These are phyloP conservation scores for Kryptolebias marmoratus DNA, from an alignment of 2,113 vertebrate genomes.

Conservation along the genomic window DNA sequence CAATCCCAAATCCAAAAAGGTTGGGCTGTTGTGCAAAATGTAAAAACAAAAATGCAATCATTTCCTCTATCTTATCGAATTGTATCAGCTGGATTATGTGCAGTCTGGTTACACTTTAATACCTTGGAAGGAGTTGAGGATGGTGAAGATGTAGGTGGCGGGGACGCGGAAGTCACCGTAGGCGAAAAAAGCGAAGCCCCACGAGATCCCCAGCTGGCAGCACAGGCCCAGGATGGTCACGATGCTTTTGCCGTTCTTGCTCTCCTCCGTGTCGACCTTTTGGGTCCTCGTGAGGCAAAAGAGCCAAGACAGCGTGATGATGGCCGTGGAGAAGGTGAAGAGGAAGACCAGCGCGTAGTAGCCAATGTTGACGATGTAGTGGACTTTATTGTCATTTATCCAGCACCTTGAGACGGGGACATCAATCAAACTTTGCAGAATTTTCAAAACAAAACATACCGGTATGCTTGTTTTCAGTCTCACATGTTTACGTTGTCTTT, in stretches of 20 bases:
- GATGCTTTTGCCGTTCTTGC: background rate
- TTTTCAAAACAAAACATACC: background rate
- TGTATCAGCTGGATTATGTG: background rate
- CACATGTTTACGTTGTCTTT: conserved; percentile 56
- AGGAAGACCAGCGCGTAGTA: conserved; percentile 75
- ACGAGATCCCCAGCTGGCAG: conserved; percentile 72
- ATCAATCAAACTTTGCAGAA: background rate
- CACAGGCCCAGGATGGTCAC: conserved; percentile 69
- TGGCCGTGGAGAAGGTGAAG: conserved; percentile 69
- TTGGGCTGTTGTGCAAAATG: too few relatives aligned
- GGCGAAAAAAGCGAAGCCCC: conserved; percentile 78
- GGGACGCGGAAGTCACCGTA: conserved; percentile 59
- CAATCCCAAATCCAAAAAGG: too few relatives aligned
- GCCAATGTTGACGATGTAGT: conserved; percentile 74
- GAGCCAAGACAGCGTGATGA: conserved; percentile 67
- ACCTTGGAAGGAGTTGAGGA: conserved; percentile 81
- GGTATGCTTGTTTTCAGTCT: conserved; percentile 15
- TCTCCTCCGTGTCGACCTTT: rapidly evolving
- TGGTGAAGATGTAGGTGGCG: conserved; percentile 74
- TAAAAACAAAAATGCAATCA: too few relatives aligned
- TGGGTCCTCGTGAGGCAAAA: conserved; percentile 21
- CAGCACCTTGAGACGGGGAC: conserved; percentile 72
- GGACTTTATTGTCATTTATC: conserved; percentile 62
- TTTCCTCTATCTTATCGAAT: too few relatives aligned
- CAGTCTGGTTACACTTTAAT: background rate